Evolutionary conservation across 2,113 vertebrate genomes (phyloP), one percentile per base, ranked within the genome.

Genomic region (Pelecanoides urinatrix): DNA sequence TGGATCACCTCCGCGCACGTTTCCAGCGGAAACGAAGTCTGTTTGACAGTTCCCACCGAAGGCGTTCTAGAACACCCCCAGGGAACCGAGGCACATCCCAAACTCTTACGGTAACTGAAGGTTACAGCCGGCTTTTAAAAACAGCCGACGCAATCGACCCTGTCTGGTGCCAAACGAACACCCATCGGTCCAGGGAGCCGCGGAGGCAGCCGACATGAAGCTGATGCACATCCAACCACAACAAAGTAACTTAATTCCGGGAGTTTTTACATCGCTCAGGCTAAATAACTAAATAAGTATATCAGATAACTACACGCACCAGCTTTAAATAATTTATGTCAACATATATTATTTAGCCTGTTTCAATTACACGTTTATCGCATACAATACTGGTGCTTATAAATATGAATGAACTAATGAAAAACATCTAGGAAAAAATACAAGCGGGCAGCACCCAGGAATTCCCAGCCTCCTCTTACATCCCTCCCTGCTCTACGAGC

Each of bases 131-230:
- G 13, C 4, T 34, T 14, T 22, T 22, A 22, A 16, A 49, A 78
- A 15, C 30, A 20, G 21, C 25, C 25, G 8, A 8, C 50, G 2
- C 3, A 11, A 20, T 6, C 4, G 3, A 9, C 25, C 32, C 52
- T 5, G 25, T 7, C 23, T 5, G 6, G 27, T 23, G 20, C 18
- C 29, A 14, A 7, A 14, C 2, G 3, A 36, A 26, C 1, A 8
- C 16, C 9, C 34, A 1, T 2, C 30, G 3, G 8, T 5, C 52
- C 52, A 18, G 2, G 4, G 38, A n/a, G 65, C 25, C 8, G 3
- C 2, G 0, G 13, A n/a, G n/a, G n/a, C n/a, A n/a, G n/a, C n/a
- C n/a, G n/a, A 2, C 29, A 14, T 0, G 2, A 4, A 27, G 58
- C 30, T 42, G 44, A 21, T 2, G 26, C 7, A 19, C 16, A 1